Conservation (phyloP, 2,797 vertebrate species). For the Serranus cabrilla region DNA sequence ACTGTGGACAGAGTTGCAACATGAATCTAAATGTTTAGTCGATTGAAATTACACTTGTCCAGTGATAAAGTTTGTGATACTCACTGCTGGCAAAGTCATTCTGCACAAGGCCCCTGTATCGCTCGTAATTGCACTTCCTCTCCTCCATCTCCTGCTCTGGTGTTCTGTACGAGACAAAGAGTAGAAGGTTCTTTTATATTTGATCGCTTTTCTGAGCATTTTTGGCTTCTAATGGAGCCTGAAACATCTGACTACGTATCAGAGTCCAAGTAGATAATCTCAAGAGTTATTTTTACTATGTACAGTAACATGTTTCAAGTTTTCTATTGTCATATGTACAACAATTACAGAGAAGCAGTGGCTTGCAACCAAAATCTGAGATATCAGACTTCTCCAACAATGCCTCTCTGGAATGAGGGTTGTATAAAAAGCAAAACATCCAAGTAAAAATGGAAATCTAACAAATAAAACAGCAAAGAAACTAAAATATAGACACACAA, state of each 20-base stretch:
- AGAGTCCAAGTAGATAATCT: background rate
- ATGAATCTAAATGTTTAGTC: background rate
- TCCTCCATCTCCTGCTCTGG: conserved; percentile 95
- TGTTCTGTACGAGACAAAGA: conserved; percentile 79
- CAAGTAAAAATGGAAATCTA: too few relatives aligned
- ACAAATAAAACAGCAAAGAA: too few relatives aligned
- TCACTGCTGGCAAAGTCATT: conserved; percentile 98
- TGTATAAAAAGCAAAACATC: too few relatives aligned
- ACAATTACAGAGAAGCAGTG: too few relatives aligned
- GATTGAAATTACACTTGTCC: too few relatives aligned
- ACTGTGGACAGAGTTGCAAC: background rate
- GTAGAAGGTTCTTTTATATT: conserved; percentile 1
- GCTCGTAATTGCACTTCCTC: conserved; percentile 96
- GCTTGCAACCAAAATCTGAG: too few relatives aligned
- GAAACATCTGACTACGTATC: background rate
- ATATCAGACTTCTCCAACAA: too few relatives aligned
- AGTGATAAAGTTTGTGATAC: conserved; percentile 63
- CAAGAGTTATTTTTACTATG: background rate
- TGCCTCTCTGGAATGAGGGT: too few relatives aligned
- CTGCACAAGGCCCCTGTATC: conserved; percentile 96
- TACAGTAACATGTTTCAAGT: background rate
- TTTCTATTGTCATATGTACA: too few relatives aligned
- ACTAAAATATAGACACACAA: too few relatives aligned
- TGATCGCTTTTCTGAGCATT: background rate
- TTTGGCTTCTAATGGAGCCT: background rate